Percentiles rank a stretch among this genome's conserved stretches.
These are phyloP conservation scores for Dendroctonus valens DNA, from an alignment of 1,140 invertebrate genomes.

Conservation along the genomic window DNA sequence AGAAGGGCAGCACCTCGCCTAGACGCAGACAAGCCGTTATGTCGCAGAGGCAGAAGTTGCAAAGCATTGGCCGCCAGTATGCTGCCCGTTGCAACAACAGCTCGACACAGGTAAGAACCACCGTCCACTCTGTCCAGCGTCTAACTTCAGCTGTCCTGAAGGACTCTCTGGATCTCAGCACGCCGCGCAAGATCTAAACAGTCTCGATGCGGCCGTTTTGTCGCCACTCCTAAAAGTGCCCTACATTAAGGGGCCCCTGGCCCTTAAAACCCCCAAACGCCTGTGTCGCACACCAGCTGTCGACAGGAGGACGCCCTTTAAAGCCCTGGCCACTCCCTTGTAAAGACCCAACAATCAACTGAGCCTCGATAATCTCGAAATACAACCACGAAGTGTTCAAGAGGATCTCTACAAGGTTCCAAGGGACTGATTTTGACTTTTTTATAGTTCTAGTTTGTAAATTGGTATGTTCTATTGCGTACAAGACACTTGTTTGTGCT, in stretches of 20 bases:
- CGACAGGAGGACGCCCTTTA: slow-evolving; percentile 17
- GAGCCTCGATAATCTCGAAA: too few species aligned
- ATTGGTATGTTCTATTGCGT: too few species aligned
- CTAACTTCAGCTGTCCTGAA: slow-evolving; percentile 20
- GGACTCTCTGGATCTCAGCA: neutral
- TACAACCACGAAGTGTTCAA: too few species aligned
- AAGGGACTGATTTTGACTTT: too few species aligned
- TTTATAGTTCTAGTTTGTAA: too few species aligned
- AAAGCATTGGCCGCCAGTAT: slow-evolving; percentile 30
- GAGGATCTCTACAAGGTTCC: too few species aligned
- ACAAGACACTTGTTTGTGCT: too few species aligned
- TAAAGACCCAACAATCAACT: neutral
- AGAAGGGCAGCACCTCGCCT: slow-evolving; percentile 42
- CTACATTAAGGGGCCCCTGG: slow-evolving; percentile 11
- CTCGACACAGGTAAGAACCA: neutral
- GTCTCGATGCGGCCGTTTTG: neutral
- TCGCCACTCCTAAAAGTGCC: neutral
- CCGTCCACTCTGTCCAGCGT: too few species aligned
- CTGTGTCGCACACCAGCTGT: slow-evolving; percentile 15
- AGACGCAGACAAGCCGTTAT: slow-evolving; percentile 35
- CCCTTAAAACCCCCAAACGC: slow-evolving; percentile 21
- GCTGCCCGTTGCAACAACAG: slow-evolving; percentile 25
- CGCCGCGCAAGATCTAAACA: neutral
- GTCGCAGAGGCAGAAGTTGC: slow-evolving; percentile 35
- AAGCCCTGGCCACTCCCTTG: slow-evolving; percentile 14